A percentile compares a stretch with the other conserved stretches of the same genome.
Evolutionary conservation across 2,797 vertebrate genomes (phyloP).

Genomic region (Liasis olivaceus): DNA sequence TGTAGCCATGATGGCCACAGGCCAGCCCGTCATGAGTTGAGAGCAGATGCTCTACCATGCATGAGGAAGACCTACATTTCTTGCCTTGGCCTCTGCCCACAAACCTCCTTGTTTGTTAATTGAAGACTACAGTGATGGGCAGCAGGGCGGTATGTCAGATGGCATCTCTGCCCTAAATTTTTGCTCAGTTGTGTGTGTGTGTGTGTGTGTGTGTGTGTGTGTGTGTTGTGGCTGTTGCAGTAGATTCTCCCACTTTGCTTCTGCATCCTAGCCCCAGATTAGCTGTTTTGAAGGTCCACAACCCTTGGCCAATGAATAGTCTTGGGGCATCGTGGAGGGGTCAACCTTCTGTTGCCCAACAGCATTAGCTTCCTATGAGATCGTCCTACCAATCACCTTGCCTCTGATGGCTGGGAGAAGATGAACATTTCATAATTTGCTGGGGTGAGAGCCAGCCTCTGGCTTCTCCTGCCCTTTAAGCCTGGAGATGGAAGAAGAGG

Average conservation of each 20-base stretch:
- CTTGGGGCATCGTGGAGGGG: neutral
- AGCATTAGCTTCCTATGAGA: neutral
- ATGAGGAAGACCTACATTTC: neutral
- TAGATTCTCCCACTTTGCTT: neutral
- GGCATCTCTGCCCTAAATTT: neutral
- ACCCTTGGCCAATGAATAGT: neutral
- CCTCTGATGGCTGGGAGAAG: rapidly evolving
- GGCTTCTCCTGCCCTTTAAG: neutral
- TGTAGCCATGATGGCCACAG: neutral
- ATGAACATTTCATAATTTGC: constrained; percentile 5
- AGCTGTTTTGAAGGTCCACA: constrained; percentile 7
- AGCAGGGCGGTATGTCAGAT: neutral
- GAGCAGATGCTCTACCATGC: neutral
- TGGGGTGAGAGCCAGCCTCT: neutral
- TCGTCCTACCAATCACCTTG: neutral
- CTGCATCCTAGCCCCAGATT: constrained; percentile 20
- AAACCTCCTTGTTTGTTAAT: constrained; percentile 19
- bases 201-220: no score
- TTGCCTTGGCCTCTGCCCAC: constrained; percentile 13
- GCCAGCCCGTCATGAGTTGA: neutral
- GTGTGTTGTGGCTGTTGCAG: neutral
- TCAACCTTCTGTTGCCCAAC: neutral
- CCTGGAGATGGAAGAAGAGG: constrained; percentile 57
- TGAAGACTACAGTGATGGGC: neutral
- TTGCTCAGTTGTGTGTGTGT: neutral